These are phyloP conservation scores for Corvus cornix DNA, from an alignment of 2,113 vertebrate species.

Conservation along the genomic window DNA sequence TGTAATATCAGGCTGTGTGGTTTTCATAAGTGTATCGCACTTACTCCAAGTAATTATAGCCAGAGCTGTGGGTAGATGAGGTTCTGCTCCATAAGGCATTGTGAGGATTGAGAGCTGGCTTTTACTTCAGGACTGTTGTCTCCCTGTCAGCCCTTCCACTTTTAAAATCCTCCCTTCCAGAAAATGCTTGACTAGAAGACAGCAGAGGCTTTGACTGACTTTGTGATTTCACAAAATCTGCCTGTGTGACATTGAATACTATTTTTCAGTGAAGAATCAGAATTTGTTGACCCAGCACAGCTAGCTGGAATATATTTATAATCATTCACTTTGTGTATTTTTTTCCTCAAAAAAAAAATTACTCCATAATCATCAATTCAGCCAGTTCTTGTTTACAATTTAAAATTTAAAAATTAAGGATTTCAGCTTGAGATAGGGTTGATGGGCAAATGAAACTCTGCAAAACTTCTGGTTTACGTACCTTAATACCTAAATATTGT, in stretches of 20 bases:
- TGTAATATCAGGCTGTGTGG: background rate
- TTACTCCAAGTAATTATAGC: background rate
- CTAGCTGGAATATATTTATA: background rate
- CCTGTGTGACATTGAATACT: background rate
- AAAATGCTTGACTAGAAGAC: background rate
- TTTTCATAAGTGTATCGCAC: background rate
- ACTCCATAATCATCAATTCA: background rate
- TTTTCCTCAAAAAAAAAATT: background rate
- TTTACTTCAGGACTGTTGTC: background rate
- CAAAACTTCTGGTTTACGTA: background rate
- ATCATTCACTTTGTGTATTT: rapidly evolving
- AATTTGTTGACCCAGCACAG: background rate
- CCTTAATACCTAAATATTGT: background rate
- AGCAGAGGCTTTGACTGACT: background rate
- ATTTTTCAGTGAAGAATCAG: background rate
- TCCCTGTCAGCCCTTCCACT: background rate
- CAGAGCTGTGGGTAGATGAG: background rate
- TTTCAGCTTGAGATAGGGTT: background rate
- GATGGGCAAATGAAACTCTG: background rate
- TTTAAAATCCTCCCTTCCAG: background rate
- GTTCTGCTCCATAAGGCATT: background rate
- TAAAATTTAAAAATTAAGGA: background rate
- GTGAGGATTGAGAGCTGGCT: background rate
- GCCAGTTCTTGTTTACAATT: background rate
- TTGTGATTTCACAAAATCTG: background rate